phyloP scores from a whole-genome alignment of 2,888 invertebrate genomes.

The Brassicogethes aeneus region DNA sequence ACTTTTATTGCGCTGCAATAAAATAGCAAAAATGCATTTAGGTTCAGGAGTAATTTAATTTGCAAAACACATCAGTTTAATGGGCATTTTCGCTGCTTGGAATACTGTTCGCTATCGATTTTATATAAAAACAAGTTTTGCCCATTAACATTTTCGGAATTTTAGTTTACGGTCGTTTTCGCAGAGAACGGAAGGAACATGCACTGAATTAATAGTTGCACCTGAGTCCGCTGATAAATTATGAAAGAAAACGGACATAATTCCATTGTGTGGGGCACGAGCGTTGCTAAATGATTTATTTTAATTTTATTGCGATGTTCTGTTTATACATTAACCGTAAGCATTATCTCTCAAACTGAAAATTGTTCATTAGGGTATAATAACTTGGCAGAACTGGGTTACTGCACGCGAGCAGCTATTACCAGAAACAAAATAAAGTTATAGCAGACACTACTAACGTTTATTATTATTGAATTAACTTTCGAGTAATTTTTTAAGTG shows the following conservation, averaged over 20 bases:
- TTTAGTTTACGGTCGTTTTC: background rate
- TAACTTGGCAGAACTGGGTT: too few species aligned
- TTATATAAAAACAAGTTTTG: conserved; percentile 2
- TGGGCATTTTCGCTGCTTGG: background rate
- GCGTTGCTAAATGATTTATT: too few species aligned
- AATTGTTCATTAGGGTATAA: too few species aligned
- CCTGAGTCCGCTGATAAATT: background rate
- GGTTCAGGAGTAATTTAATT: conserved; percentile 2
- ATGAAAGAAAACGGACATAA: background rate
- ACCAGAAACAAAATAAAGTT: too few species aligned
- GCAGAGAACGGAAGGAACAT: background rate
- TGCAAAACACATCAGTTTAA: conserved; percentile 3
- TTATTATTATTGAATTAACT: too few species aligned
- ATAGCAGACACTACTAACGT: too few species aligned
- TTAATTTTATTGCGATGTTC: too few species aligned
- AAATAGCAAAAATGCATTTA: conserved; percentile 3
- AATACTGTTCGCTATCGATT: conserved; percentile 2
- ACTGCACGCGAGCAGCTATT: too few species aligned
- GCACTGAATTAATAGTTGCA: background rate
- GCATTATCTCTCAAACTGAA: too few species aligned
- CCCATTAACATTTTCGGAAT: conserved; percentile 2
- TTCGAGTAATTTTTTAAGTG: too few species aligned
- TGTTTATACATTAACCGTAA: too few species aligned
- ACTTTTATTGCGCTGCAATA: background rate
- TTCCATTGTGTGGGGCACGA: too few species aligned